phyloP scores from a whole-genome alignment of 2,113 vertebrate genomes.

The Cephalopholis sonnerati region DNA sequence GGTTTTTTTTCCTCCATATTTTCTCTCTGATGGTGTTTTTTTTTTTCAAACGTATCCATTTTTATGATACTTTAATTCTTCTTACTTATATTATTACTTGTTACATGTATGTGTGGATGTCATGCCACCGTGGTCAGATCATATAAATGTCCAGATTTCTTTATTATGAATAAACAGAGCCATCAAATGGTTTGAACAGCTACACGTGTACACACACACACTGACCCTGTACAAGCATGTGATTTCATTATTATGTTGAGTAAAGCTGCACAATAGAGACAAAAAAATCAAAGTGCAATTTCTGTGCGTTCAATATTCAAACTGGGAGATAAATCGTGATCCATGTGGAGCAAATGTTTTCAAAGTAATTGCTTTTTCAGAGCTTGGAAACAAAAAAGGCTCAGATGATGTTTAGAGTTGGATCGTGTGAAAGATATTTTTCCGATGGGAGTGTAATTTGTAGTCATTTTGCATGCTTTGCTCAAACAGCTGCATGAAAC shows the following conservation, averaged over 20 bases:
- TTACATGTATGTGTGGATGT: neutral
- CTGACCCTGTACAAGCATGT: neutral
- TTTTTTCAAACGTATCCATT: slow-evolving; percentile 2
- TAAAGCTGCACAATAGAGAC: slow-evolving; percentile 4
- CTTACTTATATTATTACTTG: neutral
- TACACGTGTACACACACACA: too few species aligned
- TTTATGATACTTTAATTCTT: neutral
- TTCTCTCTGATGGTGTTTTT: slow-evolving; percentile 24
- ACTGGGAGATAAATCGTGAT: slow-evolving; percentile 10
- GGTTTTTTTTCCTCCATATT: slow-evolving; percentile 22
- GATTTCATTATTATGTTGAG: neutral
- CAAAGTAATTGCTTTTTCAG: slow-evolving; percentile 20
- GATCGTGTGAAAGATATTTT: neutral
- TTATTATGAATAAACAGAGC: neutral
- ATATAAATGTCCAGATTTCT: slow-evolving; percentile 1
- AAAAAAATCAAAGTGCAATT: slow-evolving; percentile 33
- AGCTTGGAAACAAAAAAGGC: neutral
- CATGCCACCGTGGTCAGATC: neutral
- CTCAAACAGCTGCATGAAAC: slow-evolving; percentile 47
- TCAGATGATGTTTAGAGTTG: neutral
- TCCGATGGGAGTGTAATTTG: slow-evolving; percentile 5
- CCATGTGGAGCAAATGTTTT: neutral
- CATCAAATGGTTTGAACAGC: neutral
- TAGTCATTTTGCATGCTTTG: slow-evolving; percentile 17
- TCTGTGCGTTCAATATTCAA: slow-evolving; percentile 3